Conservation (phyloP, 2,797 vertebrate genomes). For the Psittacula echo region DNA sequence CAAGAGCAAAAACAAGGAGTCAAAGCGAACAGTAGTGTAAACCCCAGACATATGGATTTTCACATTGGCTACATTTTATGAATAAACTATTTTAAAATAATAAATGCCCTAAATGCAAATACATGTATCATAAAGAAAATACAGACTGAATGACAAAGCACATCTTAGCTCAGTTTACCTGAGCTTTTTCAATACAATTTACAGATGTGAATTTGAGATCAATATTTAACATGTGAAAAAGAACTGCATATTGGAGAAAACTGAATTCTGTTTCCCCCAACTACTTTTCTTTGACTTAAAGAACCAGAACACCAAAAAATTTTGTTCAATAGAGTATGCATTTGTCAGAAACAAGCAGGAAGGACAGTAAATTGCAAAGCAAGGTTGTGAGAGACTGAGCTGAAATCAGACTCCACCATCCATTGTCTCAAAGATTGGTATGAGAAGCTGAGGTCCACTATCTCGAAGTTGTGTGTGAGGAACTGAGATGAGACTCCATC, state of each 20-base stretch:
- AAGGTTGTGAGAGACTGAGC: neutral
- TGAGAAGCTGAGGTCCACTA: neutral
- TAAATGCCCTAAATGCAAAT: neutral
- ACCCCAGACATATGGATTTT: neutral
- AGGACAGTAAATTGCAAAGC: slow-evolving; percentile 19
- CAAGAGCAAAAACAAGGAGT: neutral
- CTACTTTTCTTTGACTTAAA: slow-evolving; percentile 22
- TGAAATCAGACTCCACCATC: neutral
- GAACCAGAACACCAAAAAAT: neutral
- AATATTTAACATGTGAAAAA: neutral
- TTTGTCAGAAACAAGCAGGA: slow-evolving; percentile 5
- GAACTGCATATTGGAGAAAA: neutral
- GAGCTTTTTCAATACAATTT: neutral
- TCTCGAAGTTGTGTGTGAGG: neutral
- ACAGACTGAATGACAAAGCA: neutral
- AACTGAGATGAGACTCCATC: neutral
- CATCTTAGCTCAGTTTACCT: neutral
- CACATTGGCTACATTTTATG: neutral
- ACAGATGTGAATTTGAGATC: neutral
- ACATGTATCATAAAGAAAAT: neutral
- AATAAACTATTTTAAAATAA: neutral
- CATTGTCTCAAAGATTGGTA: neutral
- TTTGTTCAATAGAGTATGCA: neutral
- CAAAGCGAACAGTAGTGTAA: neutral
- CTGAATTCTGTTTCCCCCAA: neutral